Evolutionary conservation across 2,113 vertebrate species (phyloP), one percentile per base, ranked within the genome.

Genomic region (Pelvicachromis taeniatus): DNA sequence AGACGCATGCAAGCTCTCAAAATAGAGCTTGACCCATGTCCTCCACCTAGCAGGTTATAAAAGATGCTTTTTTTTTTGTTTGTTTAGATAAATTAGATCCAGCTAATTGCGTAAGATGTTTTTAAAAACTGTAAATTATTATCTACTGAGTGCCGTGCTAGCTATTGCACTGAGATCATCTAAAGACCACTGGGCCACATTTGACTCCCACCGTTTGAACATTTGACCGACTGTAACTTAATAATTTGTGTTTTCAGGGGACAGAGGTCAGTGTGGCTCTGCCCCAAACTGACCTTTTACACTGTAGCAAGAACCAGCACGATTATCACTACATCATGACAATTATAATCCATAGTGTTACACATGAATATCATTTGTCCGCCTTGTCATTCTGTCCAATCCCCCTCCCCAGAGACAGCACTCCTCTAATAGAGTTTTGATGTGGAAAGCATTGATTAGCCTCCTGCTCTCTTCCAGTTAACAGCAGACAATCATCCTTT

Each of bases 311-410:
- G 68, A 79, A 59, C 26, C 70, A n/a, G 70, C 85, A 75, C 86
- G 87, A 94, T 95, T 85, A 94, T 93, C 85, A 92, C 90, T 92
- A 93, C 89, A 95, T 94, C 79, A 85, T 73, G 48, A 58, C 84
- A 63, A 90, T 92, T 89, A 89, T 87, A 91, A 94, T 94, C 92
- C 89, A 95, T 94, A 93, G 87, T 82, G 84, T 82, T 87, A 84
- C 77, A 94, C 94, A 93, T 94, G 87, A 95, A 94, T 87, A 92
- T 91, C 79, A 90, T 94, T 90, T 87, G 87, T 92, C 92, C 86
- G 33, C 7, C 1, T 58, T 77, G 85, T 85, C 83, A 54, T 56
- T 80, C 61, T 59, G 85, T 45, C 84, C 77, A 11, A 40, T 17
- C 31, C 29, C 29, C 33, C n/a, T 65, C 70, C 56, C 80, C 8